Evolutionary conservation across 2,113 vertebrate species (phyloP), one percentile per base, ranked within the genome.

Genomic region (Grus americana): DNA sequence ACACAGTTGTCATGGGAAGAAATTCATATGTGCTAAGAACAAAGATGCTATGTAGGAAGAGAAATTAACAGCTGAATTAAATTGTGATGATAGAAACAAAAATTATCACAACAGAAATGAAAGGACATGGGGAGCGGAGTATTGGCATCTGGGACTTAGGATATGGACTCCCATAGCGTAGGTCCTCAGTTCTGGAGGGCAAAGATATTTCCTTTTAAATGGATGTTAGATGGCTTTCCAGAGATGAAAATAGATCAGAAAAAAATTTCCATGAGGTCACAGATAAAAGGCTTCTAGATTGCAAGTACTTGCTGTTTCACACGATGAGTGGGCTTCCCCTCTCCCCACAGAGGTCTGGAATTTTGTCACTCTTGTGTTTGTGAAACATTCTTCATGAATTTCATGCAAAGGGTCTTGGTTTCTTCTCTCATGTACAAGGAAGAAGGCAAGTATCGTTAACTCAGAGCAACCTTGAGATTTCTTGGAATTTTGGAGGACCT

Each of bases 81-180:
- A 55, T 29, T 24, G 9, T 27, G 76, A 14, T 58, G 24, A 5
- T 22, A 68, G 38, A 76, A 93, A 61, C 26, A 47, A 52, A 85
- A 85, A 20, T n/a, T 13, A 14, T 11, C 7, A 3, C 18, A 14
- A 34, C 24, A 52, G 65, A 80, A 84, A 80, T 42, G 19, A 50
- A 63, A 87, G 34, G 52, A 50, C 4, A 3, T 7, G 10, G 12
- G 12, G 13, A 74, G 29, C 30, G 55, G 36, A 38, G 27, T 46
- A 11, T 4, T 73, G 61, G 11, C 22, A 26, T 49, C 5, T 8
- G 5, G 54, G 32, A 8, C 1, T 68, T 65, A 8, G 0, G 0
- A 3, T 68, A 3, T 12, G 10, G n/a, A 29, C 30, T 62, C 12
- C 17, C 50, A 15, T 38, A 83, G 40, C 17, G 18, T 18, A 21